A percentile compares a stretch with the other conserved stretches of the same genome.
These are phyloP conservation scores for Ceyx cyanopectus DNA, from an alignment of 2,113 vertebrate genomes.

Conservation along the genomic window DNA sequence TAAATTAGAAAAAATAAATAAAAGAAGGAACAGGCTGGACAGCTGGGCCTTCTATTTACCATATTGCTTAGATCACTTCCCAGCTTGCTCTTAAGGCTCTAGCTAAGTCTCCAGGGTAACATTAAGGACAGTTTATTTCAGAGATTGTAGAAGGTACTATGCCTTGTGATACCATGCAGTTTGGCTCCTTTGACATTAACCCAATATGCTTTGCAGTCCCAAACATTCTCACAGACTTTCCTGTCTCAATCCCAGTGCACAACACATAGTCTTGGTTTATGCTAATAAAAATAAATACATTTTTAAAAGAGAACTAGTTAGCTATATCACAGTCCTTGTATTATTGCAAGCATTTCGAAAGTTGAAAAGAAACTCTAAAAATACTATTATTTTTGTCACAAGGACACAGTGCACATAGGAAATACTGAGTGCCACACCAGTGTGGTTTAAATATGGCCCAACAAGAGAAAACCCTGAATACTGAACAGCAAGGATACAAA, in stretches of 20 bases:
- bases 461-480: background rate
- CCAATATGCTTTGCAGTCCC: background rate
- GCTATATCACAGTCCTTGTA: background rate
- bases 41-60: background rate
- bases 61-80: background rate
- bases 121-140: background rate
- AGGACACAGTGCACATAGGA: background rate
- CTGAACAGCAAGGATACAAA: background rate
- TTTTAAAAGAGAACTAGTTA: background rate
- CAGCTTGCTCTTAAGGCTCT: background rate
- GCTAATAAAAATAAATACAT: background rate
- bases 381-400: background rate
- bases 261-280: rapidly evolving
- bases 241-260: background rate
- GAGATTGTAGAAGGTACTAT: background rate
- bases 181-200: background rate
- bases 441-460: background rate
- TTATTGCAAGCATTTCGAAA: background rate
- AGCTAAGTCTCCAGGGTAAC: background rate
- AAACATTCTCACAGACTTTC: background rate
- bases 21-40: background rate
- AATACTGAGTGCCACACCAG: background rate
- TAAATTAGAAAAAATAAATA: background rate
- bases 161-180: background rate
- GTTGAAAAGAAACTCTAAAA: background rate